Evolutionary conservation across 2,888 invertebrate species (phyloP).

Genomic region (Drosophila anomalata): DNA sequence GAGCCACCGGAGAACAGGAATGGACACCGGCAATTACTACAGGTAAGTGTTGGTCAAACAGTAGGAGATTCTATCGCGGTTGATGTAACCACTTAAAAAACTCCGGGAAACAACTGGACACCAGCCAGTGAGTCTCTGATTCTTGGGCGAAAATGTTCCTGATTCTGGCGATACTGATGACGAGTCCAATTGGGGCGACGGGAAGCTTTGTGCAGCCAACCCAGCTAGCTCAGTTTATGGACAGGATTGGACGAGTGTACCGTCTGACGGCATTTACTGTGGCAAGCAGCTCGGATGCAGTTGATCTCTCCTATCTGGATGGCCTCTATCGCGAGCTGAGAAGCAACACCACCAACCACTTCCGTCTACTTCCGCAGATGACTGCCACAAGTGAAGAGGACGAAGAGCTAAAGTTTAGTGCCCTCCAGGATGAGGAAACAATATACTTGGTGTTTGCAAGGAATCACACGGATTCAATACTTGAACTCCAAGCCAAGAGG

Average conservation of each 20-base stretch:
- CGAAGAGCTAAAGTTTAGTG: constrained; percentile 2
- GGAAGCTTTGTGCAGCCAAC: constrained; percentile 20
- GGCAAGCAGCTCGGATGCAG: constrained; percentile 33
- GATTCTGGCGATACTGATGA: constrained; percentile 15
- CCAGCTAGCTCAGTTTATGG: constrained; percentile 43
- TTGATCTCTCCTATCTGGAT: constrained; percentile 26
- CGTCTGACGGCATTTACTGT: constrained; percentile 44
- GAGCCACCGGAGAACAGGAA: constrained; percentile 97
- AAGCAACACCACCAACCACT: constrained; percentile 39
- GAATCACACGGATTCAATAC: constrained; percentile 46
- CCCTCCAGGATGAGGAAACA: constrained; percentile 19
- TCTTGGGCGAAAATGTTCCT: constrained; percentile 26
- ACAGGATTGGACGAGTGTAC: constrained; percentile 50
- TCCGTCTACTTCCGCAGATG: constrained; percentile 46
- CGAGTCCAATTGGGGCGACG: background rate
- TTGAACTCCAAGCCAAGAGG: constrained; percentile 36
- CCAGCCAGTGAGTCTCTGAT: constrained; percentile 9
- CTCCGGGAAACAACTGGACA: background rate
- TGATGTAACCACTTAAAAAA: background rate
- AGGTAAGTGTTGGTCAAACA: constrained; percentile 85
- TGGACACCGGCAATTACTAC: constrained; percentile 98
- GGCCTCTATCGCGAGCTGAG: constrained; percentile 30
- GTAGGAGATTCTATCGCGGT: constrained; percentile 17
- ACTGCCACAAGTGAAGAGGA: constrained; percentile 16
- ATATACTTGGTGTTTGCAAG: constrained; percentile 57